Conservation (phyloP, 2,113 vertebrate species). For the Nematolebias whitei region DNA sequence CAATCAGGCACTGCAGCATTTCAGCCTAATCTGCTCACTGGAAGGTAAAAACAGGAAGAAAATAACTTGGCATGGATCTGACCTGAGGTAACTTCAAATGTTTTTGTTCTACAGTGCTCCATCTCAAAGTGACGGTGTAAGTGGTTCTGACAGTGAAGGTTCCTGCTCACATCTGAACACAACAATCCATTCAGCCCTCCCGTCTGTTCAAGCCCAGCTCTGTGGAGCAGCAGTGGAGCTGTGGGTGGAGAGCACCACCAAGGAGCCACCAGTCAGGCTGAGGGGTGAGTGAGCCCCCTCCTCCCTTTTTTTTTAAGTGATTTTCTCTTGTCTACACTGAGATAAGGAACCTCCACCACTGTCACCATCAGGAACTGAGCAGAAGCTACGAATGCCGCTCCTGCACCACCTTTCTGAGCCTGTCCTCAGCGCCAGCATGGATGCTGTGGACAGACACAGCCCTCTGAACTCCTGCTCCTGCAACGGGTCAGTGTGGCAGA, state of each 20-base stretch:
- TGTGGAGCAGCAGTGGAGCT: slow-evolving; percentile 41
- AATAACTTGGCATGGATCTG: no score
- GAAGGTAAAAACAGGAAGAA: slow-evolving; percentile 50
- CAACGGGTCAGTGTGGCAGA: slow-evolving; percentile 67
- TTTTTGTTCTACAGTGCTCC: slow-evolving; percentile 24
- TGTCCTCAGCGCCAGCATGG: slow-evolving; percentile 31
- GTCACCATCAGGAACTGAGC: slow-evolving; percentile 38
- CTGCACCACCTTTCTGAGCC: slow-evolving; percentile 36
- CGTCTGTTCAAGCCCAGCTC: slow-evolving; percentile 28
- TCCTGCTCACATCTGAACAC: slow-evolving; percentile 71
- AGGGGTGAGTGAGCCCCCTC: slow-evolving; percentile 23
- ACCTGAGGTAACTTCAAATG: not conserved
- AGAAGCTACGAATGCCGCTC: slow-evolving; percentile 7
- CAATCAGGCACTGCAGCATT: slow-evolving; percentile 52
- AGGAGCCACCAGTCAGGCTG: slow-evolving; percentile 31
- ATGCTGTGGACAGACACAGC: slow-evolving; percentile 18
- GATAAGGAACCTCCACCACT: not conserved
- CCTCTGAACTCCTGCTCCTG: slow-evolving; percentile 67
- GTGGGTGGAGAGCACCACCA: slow-evolving; percentile 65
- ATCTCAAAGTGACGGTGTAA: slow-evolving; percentile 42
- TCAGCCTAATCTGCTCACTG: slow-evolving; percentile 47
- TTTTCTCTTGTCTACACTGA: not conserved
- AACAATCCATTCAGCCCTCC: slow-evolving; percentile 46
- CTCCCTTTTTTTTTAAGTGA: not conserved
- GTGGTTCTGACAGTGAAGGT: slow-evolving; percentile 66